Percentiles rank a stretch among this genome's conserved stretches.
phyloP scores from a whole-genome alignment of 2,113 vertebrate species.

The Rhinogobius similis region DNA sequence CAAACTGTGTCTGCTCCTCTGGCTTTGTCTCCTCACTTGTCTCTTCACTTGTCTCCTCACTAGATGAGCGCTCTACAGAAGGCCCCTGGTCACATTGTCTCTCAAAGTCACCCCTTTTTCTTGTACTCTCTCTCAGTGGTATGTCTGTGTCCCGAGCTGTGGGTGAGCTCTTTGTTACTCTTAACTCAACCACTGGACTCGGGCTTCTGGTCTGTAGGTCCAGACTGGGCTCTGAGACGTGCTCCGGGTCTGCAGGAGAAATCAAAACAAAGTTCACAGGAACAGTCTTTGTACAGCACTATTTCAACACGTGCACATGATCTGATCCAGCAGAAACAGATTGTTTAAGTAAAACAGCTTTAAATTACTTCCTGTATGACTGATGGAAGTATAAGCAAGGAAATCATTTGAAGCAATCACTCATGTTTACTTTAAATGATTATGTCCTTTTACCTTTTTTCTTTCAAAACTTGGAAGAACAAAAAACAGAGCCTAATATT shows the following conservation, averaged over 20 bases:
- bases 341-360: slow-evolving; percentile 21
- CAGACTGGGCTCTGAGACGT: slow-evolving; percentile 62
- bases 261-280: slow-evolving; percentile 51
- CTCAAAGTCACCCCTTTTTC: slow-evolving; percentile 37
- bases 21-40: slow-evolving; percentile 34
- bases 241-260: slow-evolving; percentile 77
- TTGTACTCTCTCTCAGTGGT: slow-evolving; percentile 44
- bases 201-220: slow-evolving; percentile 49
- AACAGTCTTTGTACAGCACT: not conserved
- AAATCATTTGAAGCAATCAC: not conserved
- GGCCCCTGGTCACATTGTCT: slow-evolving; percentile 25
- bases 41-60: slow-evolving; percentile 22
- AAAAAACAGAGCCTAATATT: not conserved
- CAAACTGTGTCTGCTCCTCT: slow-evolving; percentile 24
- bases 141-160: slow-evolving; percentile 46
- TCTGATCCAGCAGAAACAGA: slow-evolving; percentile 19
- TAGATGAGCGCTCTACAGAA: slow-evolving; percentile 13
- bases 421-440: slow-evolving; percentile 5
- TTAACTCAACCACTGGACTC: slow-evolving; percentile 50
- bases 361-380: slow-evolving; percentile 38
- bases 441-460: not conserved
- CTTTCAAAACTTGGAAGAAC: not conserved
- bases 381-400: slow-evolving; percentile 2
- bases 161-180: slow-evolving; percentile 41
- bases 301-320: slow-evolving; percentile 31